phyloP scores from a whole-genome alignment of 2,888 invertebrate species.

The Auanema freiburgensis region DNA sequence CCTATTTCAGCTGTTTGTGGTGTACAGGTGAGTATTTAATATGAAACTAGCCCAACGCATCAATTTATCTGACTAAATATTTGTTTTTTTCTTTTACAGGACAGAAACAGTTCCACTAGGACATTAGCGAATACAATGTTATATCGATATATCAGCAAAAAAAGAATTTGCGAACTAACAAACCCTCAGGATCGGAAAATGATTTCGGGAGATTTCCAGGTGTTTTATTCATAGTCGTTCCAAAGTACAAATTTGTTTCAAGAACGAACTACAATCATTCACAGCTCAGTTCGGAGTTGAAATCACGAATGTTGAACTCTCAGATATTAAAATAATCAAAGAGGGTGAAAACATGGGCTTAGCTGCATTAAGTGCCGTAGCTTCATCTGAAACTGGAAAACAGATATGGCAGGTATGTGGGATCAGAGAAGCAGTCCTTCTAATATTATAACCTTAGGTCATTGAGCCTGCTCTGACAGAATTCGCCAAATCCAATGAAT shows the following conservation, averaged over 20 bases:
- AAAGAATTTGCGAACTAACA: slow-evolving; percentile 58
- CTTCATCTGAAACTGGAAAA: slow-evolving; percentile 46
- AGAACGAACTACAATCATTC: slow-evolving; percentile 65
- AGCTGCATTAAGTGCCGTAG: slow-evolving; percentile 41
- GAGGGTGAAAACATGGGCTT: slow-evolving; percentile 57
- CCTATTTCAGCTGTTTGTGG: slow-evolving; percentile 65
- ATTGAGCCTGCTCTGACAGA: slow-evolving; percentile 41
- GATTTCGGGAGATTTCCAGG: slow-evolving; percentile 44
- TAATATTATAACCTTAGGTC: too few species aligned
- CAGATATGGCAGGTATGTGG: slow-evolving; percentile 41
- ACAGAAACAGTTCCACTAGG: slow-evolving; percentile 65
- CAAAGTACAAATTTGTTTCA: slow-evolving; percentile 21
- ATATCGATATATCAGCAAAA: slow-evolving; percentile 64
- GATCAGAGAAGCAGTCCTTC: too few species aligned
- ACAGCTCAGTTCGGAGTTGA: slow-evolving; percentile 65
- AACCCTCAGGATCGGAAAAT: slow-evolving; percentile 42
- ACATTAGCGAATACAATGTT: slow-evolving; percentile 65
- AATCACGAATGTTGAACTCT: slow-evolving; percentile 65
- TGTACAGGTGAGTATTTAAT: slow-evolving; percentile 57
- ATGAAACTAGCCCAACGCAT: not conserved
- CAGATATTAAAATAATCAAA: slow-evolving; percentile 58
- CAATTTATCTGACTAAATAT: slow-evolving; percentile 4
- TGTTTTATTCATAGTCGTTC: slow-evolving; percentile 8
- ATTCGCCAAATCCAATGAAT: slow-evolving; percentile 28
- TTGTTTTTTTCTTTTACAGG: slow-evolving; percentile 26